Conservation (phyloP, 2,113 vertebrate genomes). For the Butorides virescens region DNA sequence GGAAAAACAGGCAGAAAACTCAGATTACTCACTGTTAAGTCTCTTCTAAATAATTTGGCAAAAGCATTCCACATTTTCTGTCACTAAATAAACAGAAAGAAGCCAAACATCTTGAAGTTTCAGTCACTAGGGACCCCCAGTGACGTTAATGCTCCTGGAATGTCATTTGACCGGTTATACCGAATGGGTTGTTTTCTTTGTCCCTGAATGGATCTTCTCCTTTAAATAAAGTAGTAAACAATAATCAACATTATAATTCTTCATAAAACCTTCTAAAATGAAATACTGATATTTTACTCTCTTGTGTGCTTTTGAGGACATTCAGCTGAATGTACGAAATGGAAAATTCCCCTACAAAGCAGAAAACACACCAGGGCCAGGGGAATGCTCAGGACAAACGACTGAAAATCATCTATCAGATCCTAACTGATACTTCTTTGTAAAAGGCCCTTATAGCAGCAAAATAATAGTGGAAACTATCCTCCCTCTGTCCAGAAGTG, state of each 20-base stretch:
- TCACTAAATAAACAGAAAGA: not conserved
- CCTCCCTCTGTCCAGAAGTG: not conserved
- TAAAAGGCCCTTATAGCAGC: not conserved
- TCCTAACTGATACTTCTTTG: not conserved
- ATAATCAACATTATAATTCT: not conserved
- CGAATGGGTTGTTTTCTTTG: not conserved
- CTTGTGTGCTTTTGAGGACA: not conserved
- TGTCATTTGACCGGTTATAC: not conserved
- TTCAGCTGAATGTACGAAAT: not conserved
- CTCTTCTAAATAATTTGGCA: not conserved
- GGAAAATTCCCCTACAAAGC: not conserved
- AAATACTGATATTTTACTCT: not conserved
- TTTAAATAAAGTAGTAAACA: not conserved
- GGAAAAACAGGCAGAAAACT: not conserved
- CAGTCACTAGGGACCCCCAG: not conserved
- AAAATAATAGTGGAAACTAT: not conserved
- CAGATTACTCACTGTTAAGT: not conserved
- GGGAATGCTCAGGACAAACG: not conserved
- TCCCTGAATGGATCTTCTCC: not conserved
- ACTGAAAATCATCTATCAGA: not conserved
- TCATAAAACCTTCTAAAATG: not conserved
- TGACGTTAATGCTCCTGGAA: not conserved
- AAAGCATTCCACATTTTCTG: not conserved
- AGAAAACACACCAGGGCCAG: not conserved
- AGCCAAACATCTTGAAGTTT: not conserved